Conservation (phyloP, 92 coral and sea anemone genomes). For the Diadumene lineata region DNA sequence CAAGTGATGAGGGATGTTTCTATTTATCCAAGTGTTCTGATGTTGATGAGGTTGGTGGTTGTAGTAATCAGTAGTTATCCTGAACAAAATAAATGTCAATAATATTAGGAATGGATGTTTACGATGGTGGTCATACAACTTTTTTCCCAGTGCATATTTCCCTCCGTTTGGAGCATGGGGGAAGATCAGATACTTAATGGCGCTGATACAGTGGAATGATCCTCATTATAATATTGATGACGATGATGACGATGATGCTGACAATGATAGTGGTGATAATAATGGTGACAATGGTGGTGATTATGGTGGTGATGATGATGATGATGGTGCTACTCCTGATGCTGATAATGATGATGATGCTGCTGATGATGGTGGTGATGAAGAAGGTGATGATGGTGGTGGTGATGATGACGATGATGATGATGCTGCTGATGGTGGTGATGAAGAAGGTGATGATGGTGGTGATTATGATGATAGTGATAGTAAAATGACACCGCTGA, state of each 20-base stretch:
- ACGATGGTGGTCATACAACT: too few relatives aligned
- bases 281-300: not conserved
- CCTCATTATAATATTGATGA: too few relatives aligned
- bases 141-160: too few relatives aligned
- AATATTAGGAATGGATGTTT: not conserved
- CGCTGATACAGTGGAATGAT: too few relatives aligned
- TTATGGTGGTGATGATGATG: not conserved
- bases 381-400: not conserved
- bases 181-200: too few relatives aligned
- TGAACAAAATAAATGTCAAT: not conserved
- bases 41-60: not conserved
- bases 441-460: not conserved
- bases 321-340: not conserved
- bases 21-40: not conserved
- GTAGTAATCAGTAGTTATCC: slow-evolving; percentile 12
- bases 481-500: too few relatives aligned
- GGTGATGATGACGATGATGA: not conserved
- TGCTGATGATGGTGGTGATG: not conserved
- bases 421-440: not conserved
- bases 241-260: not conserved
- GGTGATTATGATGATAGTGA: not conserved
- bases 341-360: not conserved
- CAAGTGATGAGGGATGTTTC: slow-evolving; percentile 23
- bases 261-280: not conserved
- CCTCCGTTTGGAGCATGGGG: too few relatives aligned